Evolutionary conservation across 2,888 invertebrate genomes (phyloP).

Genomic region (Andrena bicolor): DNA sequence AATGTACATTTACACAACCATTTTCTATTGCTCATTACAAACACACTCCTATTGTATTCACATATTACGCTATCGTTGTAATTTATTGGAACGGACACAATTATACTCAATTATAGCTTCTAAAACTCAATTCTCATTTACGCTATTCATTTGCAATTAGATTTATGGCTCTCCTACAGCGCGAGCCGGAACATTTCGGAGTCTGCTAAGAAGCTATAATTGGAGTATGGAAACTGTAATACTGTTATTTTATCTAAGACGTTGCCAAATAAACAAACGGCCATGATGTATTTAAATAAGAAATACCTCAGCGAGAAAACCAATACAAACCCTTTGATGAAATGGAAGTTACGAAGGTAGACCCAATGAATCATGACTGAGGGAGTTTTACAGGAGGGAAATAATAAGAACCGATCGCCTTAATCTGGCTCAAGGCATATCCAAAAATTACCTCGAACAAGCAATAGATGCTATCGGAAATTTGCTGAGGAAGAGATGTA

Average conservation of each 20-base stretch:
- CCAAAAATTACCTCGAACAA: conserved; percentile 89
- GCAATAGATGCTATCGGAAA: conserved; percentile 90
- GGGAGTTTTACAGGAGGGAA: conserved; percentile 49
- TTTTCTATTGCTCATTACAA: conserved; percentile 31
- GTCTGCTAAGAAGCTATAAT: conserved; percentile 20
- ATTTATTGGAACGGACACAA: conserved; percentile 78
- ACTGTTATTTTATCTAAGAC: conserved; percentile 13
- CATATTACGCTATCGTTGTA: conserved; percentile 30
- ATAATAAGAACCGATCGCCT: conserved; percentile 52
- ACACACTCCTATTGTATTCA: conserved; percentile 31
- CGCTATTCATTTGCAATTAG: conserved; percentile 16
- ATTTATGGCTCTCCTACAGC: background rate
- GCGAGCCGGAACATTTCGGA: background rate
- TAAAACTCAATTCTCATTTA: conserved; percentile 31
- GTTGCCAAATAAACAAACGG: conserved; percentile 18
- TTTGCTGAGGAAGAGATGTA: conserved; percentile 88
- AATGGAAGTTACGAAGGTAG: conserved; percentile 33
- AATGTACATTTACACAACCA: conserved; percentile 37
- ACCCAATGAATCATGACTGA: conserved; percentile 44
- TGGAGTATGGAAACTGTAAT: conserved; percentile 20
- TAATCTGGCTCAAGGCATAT: conserved; percentile 56
- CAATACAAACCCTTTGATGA: conserved; percentile 49
- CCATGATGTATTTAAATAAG: conserved; percentile 26
- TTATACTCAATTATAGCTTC: conserved; percentile 74
- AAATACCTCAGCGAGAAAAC: conserved; percentile 23